Percentiles rank a stretch among this genome's conserved stretches.
These are phyloP conservation scores for Octopus sinensis DNA, from an alignment of 1,140 invertebrate species.

Conservation along the genomic window DNA sequence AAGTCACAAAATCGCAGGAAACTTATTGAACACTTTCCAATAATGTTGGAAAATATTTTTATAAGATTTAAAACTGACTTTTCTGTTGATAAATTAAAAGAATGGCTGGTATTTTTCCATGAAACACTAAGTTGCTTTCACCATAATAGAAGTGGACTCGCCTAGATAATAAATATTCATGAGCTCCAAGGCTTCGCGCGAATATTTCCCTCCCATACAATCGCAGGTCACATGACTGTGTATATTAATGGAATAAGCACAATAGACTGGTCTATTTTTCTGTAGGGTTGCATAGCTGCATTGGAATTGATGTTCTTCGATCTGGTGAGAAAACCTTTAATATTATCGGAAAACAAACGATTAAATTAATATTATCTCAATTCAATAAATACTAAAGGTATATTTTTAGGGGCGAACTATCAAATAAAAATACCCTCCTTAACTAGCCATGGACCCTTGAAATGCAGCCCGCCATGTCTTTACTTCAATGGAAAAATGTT, in stretches of 20 bases:
- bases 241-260: constrained; percentile 12
- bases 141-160: background rate
- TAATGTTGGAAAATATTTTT: background rate
- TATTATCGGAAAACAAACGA: background rate
- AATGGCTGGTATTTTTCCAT: background rate
- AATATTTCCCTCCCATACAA: constrained; percentile 2
- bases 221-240: constrained; percentile 3
- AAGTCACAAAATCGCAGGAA: background rate
- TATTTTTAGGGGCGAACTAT: background rate
- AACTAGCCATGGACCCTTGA: too few species aligned
- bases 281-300: background rate
- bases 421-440: background rate
- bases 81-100: background rate
- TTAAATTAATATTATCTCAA: background rate
- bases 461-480: too few species aligned
- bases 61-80: background rate
- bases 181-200: background rate
- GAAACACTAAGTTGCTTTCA: background rate
- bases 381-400: background rate
- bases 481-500: too few species aligned
- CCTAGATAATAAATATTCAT: constrained; percentile 7
- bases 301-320: background rate
- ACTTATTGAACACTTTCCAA: too few species aligned
- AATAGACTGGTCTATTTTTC: background rate
- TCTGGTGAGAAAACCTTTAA: background rate